Evolutionary conservation across 2,888 invertebrate species (phyloP).

Genomic region (Erebia epiphron): DNA sequence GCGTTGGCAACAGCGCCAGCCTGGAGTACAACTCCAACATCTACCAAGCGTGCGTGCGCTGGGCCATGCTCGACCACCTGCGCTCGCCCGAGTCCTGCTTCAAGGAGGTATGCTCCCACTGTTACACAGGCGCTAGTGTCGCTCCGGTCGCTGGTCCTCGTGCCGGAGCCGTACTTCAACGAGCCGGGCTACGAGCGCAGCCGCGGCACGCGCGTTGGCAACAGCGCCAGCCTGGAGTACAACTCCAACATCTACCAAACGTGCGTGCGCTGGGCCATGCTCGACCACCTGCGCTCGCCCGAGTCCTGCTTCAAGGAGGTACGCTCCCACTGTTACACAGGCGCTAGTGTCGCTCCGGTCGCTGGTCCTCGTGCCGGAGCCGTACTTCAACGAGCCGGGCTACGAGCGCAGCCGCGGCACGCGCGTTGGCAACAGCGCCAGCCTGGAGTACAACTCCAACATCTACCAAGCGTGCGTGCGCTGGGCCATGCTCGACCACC

Average conservation of each 20-base stretch:
- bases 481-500: constrained; percentile 98
- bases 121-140: not conserved
- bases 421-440: constrained; percentile 93
- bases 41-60: constrained; percentile 96
- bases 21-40: constrained; percentile 98
- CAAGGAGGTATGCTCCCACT: constrained; percentile 86
- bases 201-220: constrained; percentile 93
- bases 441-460: constrained; percentile 97
- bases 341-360: not conserved
- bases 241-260: constrained; percentile 98
- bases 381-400: no score
- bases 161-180: no score
- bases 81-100: constrained; percentile 95
- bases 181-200: constrained; percentile 86
- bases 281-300: constrained; percentile 95
- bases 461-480: constrained; percentile 97
- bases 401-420: constrained; percentile 94
- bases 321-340: constrained; percentile 5
- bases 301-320: constrained; percentile 96
- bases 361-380: no score
- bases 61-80: constrained; percentile 98
- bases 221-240: constrained; percentile 95
- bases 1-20: constrained; percentile 93
- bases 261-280: constrained; percentile 97
- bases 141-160: no score